Evolutionary conservation across 2,113 vertebrate genomes (phyloP), one percentile per base, ranked within the genome.

Genomic region (Leuciscus idus): DNA sequence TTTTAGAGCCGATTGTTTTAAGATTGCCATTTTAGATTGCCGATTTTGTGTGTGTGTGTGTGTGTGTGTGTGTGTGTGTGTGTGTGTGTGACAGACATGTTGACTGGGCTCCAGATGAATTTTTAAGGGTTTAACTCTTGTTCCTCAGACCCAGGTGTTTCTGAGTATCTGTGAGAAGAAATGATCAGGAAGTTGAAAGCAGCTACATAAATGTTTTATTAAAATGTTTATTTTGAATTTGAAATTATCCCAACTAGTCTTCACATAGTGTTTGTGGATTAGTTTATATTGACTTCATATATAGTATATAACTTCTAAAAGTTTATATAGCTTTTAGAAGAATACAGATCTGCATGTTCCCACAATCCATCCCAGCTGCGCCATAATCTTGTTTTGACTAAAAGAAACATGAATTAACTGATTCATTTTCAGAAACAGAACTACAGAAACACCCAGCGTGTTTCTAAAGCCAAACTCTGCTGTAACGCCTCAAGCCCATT

Each of bases 321-420:
- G n/a, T n/a, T n/a, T n/a, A n/a, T n/a, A n/a, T n/a, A n/a, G 43
- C 19, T 70, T 70, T 68, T 10, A 33, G 62, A 68, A 64, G 2
- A 64, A 48, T 26, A 78, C 17, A 13, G 12, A 61, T 39, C 55
- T 36, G 13, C 21, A 70, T 33, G 62, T 82, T 68, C 81, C 70
- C 62, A 70, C 17, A 52, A 50, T 81, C 39, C 39, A 64, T 28
- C 36, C 28, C 78, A 64, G 59, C 78, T 64, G 39, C 6, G 12
- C 30, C 11, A 15, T 81, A 64, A 81, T 81, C 59, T 46, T 81
- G 39, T 46, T 81, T 81, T 64, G 59, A 64, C 79, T 81, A 57
- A 30, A 4, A 48, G 39, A 64, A 81, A 81, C 48, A 68, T 36
- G 64, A 82, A 70, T 70, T 13, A 52, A 55, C 46, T 23, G 62